Conservation (phyloP, 2,797 vertebrate species). For the Danio albolineatus region DNA sequence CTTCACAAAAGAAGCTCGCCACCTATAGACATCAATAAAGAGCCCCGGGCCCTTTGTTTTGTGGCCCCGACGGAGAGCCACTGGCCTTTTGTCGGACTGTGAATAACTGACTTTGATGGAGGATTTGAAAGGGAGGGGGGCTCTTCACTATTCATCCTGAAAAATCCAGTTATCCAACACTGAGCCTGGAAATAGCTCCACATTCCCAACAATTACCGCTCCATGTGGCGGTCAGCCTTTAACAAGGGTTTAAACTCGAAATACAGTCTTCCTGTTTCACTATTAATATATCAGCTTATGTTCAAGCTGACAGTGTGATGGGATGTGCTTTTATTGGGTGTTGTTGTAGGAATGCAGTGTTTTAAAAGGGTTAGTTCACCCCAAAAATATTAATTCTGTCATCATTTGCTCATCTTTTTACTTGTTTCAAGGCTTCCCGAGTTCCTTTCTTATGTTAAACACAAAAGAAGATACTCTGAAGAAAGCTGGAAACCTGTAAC, state of each 20-base stretch:
- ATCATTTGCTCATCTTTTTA: too few relatives aligned
- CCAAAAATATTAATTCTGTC: too few relatives aligned
- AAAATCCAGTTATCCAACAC: slow-evolving; percentile 42
- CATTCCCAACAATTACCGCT: slow-evolving; percentile 32
- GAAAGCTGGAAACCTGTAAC: too few relatives aligned
- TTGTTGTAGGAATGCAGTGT: too few relatives aligned
- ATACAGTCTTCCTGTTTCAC: background rate
- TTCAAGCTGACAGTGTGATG: background rate
- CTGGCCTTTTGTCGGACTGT: slow-evolving; percentile 46
- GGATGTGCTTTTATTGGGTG: background rate
- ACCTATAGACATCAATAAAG: slow-evolving; percentile 23
- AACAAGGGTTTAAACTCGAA: slow-evolving; percentile 10
- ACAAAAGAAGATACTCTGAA: too few relatives aligned
- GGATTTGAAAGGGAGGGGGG: slow-evolving; percentile 5
- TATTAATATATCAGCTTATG: slow-evolving; percentile 29
- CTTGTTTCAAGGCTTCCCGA: too few relatives aligned
- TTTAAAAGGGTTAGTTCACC: background rate
- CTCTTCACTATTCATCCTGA: slow-evolving; percentile 49
- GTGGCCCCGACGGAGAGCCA: slow-evolving; percentile 22
- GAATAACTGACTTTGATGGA: slow-evolving; percentile 58
- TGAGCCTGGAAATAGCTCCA: slow-evolving; percentile 45
- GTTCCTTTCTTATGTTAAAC: too few relatives aligned
- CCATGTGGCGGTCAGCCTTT: slow-evolving; percentile 11
- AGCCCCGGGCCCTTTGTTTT: slow-evolving; percentile 42
- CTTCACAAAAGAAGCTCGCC: slow-evolving; percentile 14